Base-by-base conservation (phyloP, 1,140 invertebrate genomes). In the Brachionus plicatilis region DNA sequence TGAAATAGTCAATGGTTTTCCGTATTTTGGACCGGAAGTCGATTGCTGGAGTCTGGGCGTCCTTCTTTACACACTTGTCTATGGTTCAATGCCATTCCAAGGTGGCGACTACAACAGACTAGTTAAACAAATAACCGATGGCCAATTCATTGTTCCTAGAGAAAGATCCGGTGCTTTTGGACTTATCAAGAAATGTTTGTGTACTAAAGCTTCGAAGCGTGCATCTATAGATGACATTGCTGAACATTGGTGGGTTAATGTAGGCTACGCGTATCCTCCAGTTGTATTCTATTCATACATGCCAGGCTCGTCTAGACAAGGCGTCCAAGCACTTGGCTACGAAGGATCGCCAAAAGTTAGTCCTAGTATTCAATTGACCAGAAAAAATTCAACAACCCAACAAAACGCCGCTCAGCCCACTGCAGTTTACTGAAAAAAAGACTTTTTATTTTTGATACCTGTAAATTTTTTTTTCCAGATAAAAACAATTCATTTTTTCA, bases 31-130 rank as follows among this genome's bases (percentile, higher is more conserved):
- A n/a, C 96, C 97, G 7, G 96, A 99, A 92, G 92, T 92, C 66
- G 92, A 92, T 86, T 96, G 94, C 89, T 99, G 97, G 97, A 98
- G 96, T 20, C 90, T 99, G 70, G 97, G 97, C 80, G 97, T 99
- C 50, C 91, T 99, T 20, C 90, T 99, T 0, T 99, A 99, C 88
- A 99, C 97, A 33, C 91, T 99, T 87, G 96, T 99, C 66, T 99
- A 99, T 90, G 97, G 97, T 87, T 95, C 96, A 85, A 99, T 99
- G 97, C 97, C 97, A 29, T 99, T 99, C 89, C 97, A 99, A 91
- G 97, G 97, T 75, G 96, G 95, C 83, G 98, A 99, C 91, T 99
- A 99, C 88, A 97, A 97, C 88, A 92, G 94, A 87, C 92, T 99
- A 86, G 95, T 98, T 72, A 94, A 95, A 90, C 96, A 99, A 90